phyloP scores from a whole-genome alignment of 2,113 vertebrate species.

The Cynopterus brachyotis region DNA sequence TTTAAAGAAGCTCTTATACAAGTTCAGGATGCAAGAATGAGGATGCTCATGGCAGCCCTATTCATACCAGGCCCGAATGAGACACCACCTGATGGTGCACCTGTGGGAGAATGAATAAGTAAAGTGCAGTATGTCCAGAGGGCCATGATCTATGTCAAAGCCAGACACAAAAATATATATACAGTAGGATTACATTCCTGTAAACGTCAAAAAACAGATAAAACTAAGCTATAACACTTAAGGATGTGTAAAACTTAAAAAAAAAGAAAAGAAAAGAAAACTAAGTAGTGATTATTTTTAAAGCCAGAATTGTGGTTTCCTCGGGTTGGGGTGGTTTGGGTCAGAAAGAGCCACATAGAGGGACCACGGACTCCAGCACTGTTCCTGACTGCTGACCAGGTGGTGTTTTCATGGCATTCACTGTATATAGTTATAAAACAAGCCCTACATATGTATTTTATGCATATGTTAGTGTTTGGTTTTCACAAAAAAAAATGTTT shows the following conservation, averaged over 20 bases:
- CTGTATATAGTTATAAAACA: background rate
- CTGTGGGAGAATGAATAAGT: background rate
- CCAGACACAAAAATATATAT: background rate
- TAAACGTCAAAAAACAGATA: background rate
- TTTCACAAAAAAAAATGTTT: background rate
- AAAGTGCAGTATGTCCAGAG: fast-evolving
- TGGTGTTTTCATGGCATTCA: fast-evolving
- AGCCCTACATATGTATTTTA: background rate
- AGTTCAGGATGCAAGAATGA: background rate
- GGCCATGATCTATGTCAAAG: fast-evolving
- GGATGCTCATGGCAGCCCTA: fast-evolving
- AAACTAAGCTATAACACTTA: background rate
- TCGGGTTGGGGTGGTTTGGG: fast-evolving
- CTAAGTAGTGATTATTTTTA: too few relatives aligned
- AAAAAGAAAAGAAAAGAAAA: background rate
- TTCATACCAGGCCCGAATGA: background rate
- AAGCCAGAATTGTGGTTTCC: background rate
- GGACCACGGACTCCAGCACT: fast-evolving
- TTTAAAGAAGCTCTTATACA: background rate
- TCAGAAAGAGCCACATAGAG: background rate
- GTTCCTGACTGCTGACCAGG: background rate
- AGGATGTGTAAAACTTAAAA: background rate
- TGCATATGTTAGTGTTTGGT: background rate
- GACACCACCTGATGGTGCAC: fast-evolving
- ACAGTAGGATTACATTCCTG: fast-evolving